These are phyloP conservation scores for Hedya salicella DNA, from an alignment of 2,888 invertebrate genomes.

Conservation along the genomic window DNA sequence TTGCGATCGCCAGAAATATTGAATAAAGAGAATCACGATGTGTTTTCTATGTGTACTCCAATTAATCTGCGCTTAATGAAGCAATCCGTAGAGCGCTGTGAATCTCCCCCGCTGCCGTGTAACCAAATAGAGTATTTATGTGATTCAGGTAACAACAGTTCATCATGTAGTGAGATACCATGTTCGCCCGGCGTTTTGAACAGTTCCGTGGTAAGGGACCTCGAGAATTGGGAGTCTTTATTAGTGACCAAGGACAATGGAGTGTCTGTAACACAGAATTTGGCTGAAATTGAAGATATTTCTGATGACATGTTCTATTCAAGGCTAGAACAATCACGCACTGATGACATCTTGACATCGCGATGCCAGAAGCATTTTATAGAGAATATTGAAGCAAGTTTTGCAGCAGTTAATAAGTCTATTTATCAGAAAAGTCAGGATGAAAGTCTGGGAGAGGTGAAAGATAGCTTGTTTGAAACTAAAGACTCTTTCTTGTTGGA, in stretches of 20 bases:
- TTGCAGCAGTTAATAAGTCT: slow-evolving; percentile 81
- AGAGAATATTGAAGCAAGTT: slow-evolving; percentile 71
- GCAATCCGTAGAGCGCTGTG: slow-evolving; percentile 54
- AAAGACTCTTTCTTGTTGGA: slow-evolving; percentile 76
- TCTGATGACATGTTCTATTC: slow-evolving; percentile 71
- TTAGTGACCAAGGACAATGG: slow-evolving; percentile 52
- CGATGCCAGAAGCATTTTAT: slow-evolving; percentile 54
- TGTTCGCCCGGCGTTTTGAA: slow-evolving; percentile 63
- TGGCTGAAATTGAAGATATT: slow-evolving; percentile 59
- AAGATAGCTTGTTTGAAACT: slow-evolving; percentile 66
- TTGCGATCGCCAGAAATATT: slow-evolving; percentile 49
- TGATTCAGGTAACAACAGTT: slow-evolving; percentile 64
- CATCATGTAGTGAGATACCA: slow-evolving; percentile 58
- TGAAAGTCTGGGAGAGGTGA: slow-evolving; percentile 51
- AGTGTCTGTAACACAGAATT: slow-evolving; percentile 45
- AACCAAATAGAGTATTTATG: slow-evolving; percentile 76
- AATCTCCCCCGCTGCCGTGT: slow-evolving; percentile 74
- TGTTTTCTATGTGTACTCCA: slow-evolving; percentile 54
- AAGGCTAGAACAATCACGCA: slow-evolving; percentile 59
- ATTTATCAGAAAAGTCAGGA: slow-evolving; percentile 70
- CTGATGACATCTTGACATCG: slow-evolving; percentile 49
- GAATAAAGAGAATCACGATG: slow-evolving; percentile 46
- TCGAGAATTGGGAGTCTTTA: slow-evolving; percentile 63
- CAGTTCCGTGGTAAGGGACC: slow-evolving; percentile 52
- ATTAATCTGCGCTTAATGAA: slow-evolving; percentile 49